phyloP scores from a whole-genome alignment of 2,888 invertebrate genomes.

The Andrena fulva region DNA sequence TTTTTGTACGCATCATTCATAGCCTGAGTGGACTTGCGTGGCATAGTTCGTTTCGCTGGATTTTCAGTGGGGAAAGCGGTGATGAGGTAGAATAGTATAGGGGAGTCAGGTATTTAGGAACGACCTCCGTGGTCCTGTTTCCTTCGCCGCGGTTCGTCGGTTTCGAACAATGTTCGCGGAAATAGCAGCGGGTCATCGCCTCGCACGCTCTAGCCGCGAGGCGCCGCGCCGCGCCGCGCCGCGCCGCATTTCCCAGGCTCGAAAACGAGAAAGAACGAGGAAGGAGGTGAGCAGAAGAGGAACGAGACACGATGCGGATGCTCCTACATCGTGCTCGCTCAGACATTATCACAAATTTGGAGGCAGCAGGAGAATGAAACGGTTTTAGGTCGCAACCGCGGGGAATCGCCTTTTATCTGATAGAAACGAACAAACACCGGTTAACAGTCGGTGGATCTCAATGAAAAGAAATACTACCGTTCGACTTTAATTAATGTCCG shows the following conservation, averaged over 20 bases:
- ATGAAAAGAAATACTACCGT: no score
- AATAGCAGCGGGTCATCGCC: conserved; percentile 49
- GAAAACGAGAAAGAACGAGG: conserved; percentile 22
- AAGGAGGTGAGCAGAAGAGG: not conserved
- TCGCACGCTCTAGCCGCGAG: conserved; percentile 26
- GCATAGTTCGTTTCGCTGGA: not conserved
- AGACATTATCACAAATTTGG: not conserved
- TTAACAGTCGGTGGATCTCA: no score
- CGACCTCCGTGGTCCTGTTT: conserved; percentile 21
- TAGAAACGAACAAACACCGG: no score
- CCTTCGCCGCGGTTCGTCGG: conserved; percentile 47
- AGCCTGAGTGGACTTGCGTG: not conserved
- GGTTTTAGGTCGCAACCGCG: not conserved
- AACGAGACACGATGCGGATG: not conserved
- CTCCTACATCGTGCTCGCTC: not conserved
- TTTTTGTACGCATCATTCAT: no score
- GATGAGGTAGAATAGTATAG: not conserved
- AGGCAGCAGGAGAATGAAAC: not conserved
- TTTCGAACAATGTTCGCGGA: conserved; percentile 60
- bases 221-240: conserved; percentile 24
- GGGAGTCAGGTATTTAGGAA: conserved; percentile 9
- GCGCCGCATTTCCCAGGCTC: conserved; percentile 52
- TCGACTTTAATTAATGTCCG: conserved; percentile 13
- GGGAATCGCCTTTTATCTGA: no score
- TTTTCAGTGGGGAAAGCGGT: not conserved